Evolutionary conservation across 2,888 invertebrate genomes (phyloP).

Genomic region (Eugnorisma glareosa): DNA sequence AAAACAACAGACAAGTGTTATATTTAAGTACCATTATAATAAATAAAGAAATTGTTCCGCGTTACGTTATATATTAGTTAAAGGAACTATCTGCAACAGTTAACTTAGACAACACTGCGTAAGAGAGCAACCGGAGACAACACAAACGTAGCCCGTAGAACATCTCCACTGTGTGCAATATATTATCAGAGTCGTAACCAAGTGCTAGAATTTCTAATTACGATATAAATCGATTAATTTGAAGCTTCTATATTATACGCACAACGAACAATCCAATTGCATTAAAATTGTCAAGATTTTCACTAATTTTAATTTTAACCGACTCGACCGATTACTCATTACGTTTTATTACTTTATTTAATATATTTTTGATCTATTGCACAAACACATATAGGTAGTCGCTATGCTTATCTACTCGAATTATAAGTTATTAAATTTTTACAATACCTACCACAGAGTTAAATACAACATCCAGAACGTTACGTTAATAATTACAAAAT

Average conservation of each 20-base stretch:
- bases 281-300: slow-evolving; percentile 79
- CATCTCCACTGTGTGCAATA: slow-evolving; percentile 81
- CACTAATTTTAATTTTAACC: slow-evolving; percentile 77
- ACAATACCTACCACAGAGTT: slow-evolving; percentile 88
- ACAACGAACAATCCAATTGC: slow-evolving; percentile 82
- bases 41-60: slow-evolving; percentile 76
- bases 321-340: slow-evolving; percentile 75
- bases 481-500: slow-evolving; percentile 89
- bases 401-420: slow-evolving; percentile 87
- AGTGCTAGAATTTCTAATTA: slow-evolving; percentile 88
- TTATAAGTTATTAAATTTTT: slow-evolving; percentile 87
- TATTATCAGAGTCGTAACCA: slow-evolving; percentile 80
- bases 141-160: slow-evolving; percentile 74
- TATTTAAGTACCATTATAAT: slow-evolving; percentile 85
- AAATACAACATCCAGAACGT: slow-evolving; percentile 90
- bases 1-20: slow-evolving; percentile 76
- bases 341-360: slow-evolving; percentile 76
- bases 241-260: slow-evolving; percentile 87
- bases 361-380: slow-evolving; percentile 85
- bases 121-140: slow-evolving; percentile 84
- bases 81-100: slow-evolving; percentile 76
- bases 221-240: slow-evolving; percentile 85
- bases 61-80: slow-evolving; percentile 70
- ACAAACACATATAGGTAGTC: slow-evolving; percentile 87
- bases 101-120: slow-evolving; percentile 69